Base-by-base conservation (phyloP, 2,888 invertebrate species). In the Ichneumoninae sp. region DNA sequence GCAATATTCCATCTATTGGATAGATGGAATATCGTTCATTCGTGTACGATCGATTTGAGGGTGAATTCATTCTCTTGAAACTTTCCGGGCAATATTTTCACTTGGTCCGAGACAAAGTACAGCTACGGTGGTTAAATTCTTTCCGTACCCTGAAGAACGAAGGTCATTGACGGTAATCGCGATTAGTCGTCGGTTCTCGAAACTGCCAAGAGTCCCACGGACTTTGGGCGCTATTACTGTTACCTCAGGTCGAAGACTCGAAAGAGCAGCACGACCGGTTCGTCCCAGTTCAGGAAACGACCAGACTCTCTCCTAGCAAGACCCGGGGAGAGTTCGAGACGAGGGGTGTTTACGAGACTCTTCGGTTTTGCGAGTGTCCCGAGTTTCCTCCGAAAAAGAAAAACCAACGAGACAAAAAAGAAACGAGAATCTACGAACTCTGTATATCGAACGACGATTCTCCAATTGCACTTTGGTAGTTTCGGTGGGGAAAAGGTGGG, bases 341-440 rank as follows among this genome's bases (percentile, higher is more conserved):
- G 26, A 63, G 26, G 54, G 80, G 57, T 74, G 80, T 81, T 81
- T 81, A 81, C 74, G 80, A 81, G 60, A 47, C 57, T 68, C 60
- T 57, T 30, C 47, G 40, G 54, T 73, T 73, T 60, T 74, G 63
- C 4, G 44, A 81, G 66, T 68, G 80, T 60, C 47, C 80, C 19
- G 80, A 68, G 73, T 81, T 66, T 50, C 30, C 44, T 33, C n/a
- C 50, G 47, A 71, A 71, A 50, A 50, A 50, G 19, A 30, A 36
- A 36, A 50, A 1, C 8, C 40, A 40, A 40, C 7, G 8, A 50
- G 36, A 63, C 33, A 66, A 60, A 60, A 22, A 73, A 16, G 63
- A 33, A 47, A 19, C 40, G 30, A 50, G 40, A 68, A 74, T 74
- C 68, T 68, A 81, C 57, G 68, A 57, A 47, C 19, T 22, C 65